Percentiles rank a stretch among this genome's conserved stretches.
phyloP scores from a whole-genome alignment of 2,797 vertebrate species.

The Sebastes taczanowskii region DNA sequence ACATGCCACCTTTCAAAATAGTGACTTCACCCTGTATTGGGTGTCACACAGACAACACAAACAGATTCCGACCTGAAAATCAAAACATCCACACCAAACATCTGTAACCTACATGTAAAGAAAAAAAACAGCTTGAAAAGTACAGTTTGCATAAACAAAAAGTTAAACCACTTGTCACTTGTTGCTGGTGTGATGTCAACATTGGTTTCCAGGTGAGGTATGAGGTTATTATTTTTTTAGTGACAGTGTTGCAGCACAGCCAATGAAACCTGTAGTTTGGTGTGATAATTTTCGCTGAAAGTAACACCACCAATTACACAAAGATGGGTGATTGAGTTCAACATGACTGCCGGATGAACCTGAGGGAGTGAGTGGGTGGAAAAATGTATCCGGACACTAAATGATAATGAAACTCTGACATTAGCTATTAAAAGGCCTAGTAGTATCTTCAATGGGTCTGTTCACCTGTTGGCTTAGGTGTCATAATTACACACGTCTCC shows the following conservation, averaged over 20 bases:
- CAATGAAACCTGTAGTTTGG: slow-evolving; percentile 4
- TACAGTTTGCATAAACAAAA: slow-evolving; percentile 34
- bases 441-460: not conserved
- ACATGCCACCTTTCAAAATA: slow-evolving; percentile 74
- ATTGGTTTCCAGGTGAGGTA: slow-evolving; percentile 28
- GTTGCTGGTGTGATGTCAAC: slow-evolving; percentile 14
- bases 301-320: slow-evolving; percentile 15
- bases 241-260: slow-evolving; percentile 7
- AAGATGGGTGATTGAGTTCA: slow-evolving; percentile 34
- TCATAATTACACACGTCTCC: slow-evolving; percentile 35
- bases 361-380: slow-evolving; percentile 20
- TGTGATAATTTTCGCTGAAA: slow-evolving; percentile 1
- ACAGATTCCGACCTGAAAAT: slow-evolving; percentile 69
- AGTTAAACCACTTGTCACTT: slow-evolving; percentile 8
- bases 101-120: slow-evolving; percentile 15
- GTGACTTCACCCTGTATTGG: slow-evolving; percentile 70
- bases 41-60: slow-evolving; percentile 66
- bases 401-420: slow-evolving; percentile 15
- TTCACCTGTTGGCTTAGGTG: not conserved
- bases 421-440: not conserved
- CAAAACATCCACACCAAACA: slow-evolving; percentile 65
- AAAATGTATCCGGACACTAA: not conserved
- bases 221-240: slow-evolving; percentile 6
- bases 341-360: slow-evolving; percentile 47
- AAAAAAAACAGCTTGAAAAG: not conserved